Conservation (phyloP, 2,888 invertebrate species). For the Drosophila longiperda region DNA sequence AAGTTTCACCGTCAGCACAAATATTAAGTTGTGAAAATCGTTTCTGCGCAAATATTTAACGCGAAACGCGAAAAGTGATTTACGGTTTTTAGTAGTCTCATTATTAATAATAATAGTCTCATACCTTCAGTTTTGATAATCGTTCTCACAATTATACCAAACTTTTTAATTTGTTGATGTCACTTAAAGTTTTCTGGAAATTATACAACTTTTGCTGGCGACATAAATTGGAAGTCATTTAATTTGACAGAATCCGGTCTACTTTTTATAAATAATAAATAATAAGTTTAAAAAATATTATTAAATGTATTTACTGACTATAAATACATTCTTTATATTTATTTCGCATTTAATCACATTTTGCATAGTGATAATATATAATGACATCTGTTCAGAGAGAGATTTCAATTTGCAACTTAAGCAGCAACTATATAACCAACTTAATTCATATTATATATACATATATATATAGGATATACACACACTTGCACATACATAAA, state of each 20-base stretch:
- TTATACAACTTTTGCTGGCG: background rate
- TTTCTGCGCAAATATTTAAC: slow-evolving; percentile 9
- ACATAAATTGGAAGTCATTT: background rate
- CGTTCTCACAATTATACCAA: background rate
- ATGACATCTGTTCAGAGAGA: no score
- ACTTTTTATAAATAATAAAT: no score
- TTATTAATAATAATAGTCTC: background rate
- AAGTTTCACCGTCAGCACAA: slow-evolving; percentile 9
- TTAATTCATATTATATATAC: no score
- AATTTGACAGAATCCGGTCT: background rate
- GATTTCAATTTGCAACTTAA: background rate
- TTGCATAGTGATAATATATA: background rate
- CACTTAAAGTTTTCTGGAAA: background rate
- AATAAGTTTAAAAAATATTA: no score
- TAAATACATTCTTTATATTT: no score
- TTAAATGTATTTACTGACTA: no score
- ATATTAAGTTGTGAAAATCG: slow-evolving; percentile 9
- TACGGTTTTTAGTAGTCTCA: background rate
- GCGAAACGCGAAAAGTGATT: background rate
- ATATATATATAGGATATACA: background rate
- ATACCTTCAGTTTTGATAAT: background rate
- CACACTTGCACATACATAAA: background rate
- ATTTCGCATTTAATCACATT: no score
- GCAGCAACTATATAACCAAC: no score
- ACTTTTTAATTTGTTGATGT: background rate